Conservation (phyloP, 2,113 vertebrate species). For the Calidris pugnax region DNA sequence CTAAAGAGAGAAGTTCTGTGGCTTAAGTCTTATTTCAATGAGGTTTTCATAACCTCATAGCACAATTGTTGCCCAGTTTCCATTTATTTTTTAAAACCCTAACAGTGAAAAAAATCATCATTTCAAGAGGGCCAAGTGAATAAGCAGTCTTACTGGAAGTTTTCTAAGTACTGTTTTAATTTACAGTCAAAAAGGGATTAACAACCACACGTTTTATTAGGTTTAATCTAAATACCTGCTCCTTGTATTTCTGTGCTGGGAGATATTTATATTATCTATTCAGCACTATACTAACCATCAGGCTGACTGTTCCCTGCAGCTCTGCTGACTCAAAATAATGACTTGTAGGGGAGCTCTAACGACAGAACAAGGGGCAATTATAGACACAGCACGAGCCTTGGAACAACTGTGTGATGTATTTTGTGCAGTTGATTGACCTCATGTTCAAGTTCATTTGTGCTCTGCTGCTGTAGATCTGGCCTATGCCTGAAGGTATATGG, state of each 20-base stretch:
- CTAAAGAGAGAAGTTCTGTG: background rate
- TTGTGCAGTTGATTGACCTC: conserved; percentile 76
- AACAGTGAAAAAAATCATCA: background rate
- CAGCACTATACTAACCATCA: conserved; percentile 59
- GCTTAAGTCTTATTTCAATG: background rate
- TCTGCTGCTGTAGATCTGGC: conserved; percentile 59
- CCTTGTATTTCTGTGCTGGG: conserved; percentile 36
- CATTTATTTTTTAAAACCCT: background rate
- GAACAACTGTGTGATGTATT: conserved; percentile 74
- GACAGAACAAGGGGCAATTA: conserved; percentile 83
- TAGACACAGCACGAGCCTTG: conserved; percentile 69
- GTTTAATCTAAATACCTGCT: conserved; percentile 66
- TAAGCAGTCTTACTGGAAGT: conserved; percentile 9
- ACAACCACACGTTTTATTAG: conserved; percentile 45
- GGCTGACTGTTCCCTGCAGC: conserved; percentile 73
- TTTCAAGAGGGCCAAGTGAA: conserved; percentile 13
- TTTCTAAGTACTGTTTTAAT: conserved; percentile 41
- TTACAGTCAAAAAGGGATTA: conserved; percentile 38
- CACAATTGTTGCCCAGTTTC: background rate
- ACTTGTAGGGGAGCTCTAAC: conserved; percentile 75
- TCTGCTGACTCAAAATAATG: conserved; percentile 80
- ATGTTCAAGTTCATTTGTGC: conserved; percentile 73
- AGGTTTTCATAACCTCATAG: background rate
- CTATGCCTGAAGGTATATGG: conserved; percentile 65
- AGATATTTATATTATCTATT: conserved; percentile 72